Evolutionary conservation across 2,113 vertebrate genomes (phyloP), one percentile per base, ranked within the genome.

Genomic region (Otis tarda): DNA sequence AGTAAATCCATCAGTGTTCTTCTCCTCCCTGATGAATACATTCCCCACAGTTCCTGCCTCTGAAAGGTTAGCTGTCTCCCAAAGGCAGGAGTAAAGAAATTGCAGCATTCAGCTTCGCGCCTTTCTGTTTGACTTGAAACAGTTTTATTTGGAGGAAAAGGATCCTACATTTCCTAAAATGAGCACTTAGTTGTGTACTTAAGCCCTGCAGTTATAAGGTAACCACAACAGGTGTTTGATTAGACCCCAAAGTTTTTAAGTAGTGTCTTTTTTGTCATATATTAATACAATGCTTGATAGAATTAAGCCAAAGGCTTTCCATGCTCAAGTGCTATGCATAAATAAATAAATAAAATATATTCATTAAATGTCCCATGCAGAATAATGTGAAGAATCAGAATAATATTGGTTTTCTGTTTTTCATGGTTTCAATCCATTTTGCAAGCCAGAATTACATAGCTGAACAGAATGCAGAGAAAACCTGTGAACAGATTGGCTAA

Each of bases 1-100:
- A 76, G 78, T 94, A 96, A 95, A 96, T 94, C 91, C n/a, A 80
- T 87, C 87, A 87, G 45, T 52, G 13, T 50, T 73, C 50, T 76
- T 87, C 47, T n/a, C 55, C 61, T 85, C 78, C 81, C 55, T 47
- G 84, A 94, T 85, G 70, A 93, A 93, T 85, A 87, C 35, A 84
- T 95, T 93, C 78, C 91, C 41, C 70, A 41, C 45, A 90, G 57
- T 69, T 20, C 22, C 61, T 89, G 53, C 31, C 57, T 93, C 70
- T 57, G 49, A 93, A 94, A 95, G 74, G 39, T 85, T 65, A 53
- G 24, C 61, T 85, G 39, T 71, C 61, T 94, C 83, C 83, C 76
- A 87, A 68, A 65, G 77, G 65, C 69, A 85, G 50, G 20, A 87
- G 20, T 28, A 73, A 89, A 65, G 70, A 89, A 94, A 91, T 65